phyloP scores from a whole-genome alignment of 2,797 vertebrate species.

The Acrossocheilus fasciatus region DNA sequence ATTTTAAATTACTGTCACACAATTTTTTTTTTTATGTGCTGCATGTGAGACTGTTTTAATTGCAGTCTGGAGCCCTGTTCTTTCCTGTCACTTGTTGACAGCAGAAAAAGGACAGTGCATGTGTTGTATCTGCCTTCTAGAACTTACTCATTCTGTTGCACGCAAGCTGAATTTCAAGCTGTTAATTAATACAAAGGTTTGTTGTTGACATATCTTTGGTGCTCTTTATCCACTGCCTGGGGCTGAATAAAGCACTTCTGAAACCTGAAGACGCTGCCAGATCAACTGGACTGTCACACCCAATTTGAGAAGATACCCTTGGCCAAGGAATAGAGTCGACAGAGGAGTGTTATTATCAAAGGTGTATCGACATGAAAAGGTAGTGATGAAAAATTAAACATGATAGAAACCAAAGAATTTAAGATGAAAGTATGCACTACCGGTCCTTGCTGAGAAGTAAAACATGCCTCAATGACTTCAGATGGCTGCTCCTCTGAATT shows the following conservation, averaged over 20 bases:
- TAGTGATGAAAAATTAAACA: slow-evolving; percentile 15
- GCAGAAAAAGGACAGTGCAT: background rate
- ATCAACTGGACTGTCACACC: slow-evolving; percentile 17
- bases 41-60: background rate
- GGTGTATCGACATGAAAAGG: background rate
- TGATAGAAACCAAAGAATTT: slow-evolving; percentile 20
- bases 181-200: slow-evolving; percentile 10
- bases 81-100: background rate
- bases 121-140: background rate
- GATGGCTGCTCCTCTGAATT: slow-evolving; percentile 7
- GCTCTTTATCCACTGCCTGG: background rate
- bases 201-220: background rate
- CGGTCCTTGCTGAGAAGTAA: slow-evolving; percentile 2
- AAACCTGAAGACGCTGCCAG: background rate
- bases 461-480: background rate
- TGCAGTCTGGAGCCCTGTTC: background rate
- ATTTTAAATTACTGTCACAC: background rate
- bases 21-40: background rate
- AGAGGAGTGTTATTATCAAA: slow-evolving; percentile 11
- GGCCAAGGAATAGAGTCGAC: background rate
- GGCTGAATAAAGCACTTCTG: slow-evolving; percentile 3
- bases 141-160: background rate
- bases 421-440: slow-evolving; percentile 28
- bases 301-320: background rate
- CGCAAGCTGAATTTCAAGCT: background rate